A percentile compares a stretch with the other conserved stretches of the same genome.
These are phyloP conservation scores for Himantopus leucocephalus DNA, from an alignment of 2,113 vertebrate genomes.

Conservation along the genomic window DNA sequence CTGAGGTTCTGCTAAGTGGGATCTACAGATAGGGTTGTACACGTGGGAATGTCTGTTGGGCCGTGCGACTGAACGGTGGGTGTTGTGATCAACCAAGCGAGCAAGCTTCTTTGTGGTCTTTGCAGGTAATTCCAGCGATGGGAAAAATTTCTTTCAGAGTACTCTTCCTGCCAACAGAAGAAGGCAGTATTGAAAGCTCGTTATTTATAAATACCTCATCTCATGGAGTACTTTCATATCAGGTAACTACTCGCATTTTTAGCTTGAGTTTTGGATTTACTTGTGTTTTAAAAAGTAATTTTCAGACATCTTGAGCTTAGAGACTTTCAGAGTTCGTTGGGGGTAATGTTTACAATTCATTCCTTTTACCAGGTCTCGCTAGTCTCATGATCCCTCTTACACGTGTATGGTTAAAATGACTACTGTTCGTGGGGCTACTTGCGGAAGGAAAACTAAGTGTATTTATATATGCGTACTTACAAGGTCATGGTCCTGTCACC, in stretches of 20 bases:
- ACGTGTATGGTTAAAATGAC: background rate
- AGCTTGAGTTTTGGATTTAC: background rate
- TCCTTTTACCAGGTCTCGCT: background rate
- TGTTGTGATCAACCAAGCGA: background rate
- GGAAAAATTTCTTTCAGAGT: conserved; percentile 93
- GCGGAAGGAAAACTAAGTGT: background rate
- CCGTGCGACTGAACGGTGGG: accelerated
- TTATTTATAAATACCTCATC: conserved; percentile 99
- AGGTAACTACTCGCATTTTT: conserved; percentile 69
- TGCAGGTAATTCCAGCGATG: conserved; percentile 91
- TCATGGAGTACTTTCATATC: conserved; percentile 91
- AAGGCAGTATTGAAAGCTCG: conserved; percentile 92
- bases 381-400: background rate
- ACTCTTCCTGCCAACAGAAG: conserved; percentile 92
- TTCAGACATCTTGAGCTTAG: background rate
- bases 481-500: background rate
- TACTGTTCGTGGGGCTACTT: background rate
- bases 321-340: background rate
- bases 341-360: background rate
- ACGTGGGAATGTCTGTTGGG: background rate
- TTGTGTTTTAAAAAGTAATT: background rate
- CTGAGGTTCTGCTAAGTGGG: background rate
- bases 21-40: background rate
- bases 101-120: conserved; percentile 27
- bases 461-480: background rate